These are phyloP conservation scores for Salmo trutta DNA, from an alignment of 2,797 vertebrate genomes.

Conservation along the genomic window DNA sequence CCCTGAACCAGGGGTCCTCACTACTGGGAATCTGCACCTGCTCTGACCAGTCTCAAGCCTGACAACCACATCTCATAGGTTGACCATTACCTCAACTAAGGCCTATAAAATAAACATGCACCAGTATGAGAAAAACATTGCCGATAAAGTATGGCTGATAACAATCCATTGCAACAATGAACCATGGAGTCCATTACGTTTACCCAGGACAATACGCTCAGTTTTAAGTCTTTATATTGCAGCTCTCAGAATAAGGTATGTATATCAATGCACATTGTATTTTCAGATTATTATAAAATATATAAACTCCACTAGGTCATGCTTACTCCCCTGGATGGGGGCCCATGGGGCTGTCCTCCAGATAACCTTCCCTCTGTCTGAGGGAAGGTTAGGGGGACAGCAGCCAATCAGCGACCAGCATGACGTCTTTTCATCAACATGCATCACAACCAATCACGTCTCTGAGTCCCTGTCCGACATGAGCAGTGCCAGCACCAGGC, in stretches of 20 bases:
- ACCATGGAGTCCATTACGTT: background rate
- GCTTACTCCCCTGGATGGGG: background rate
- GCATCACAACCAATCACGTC: conserved; percentile 48
- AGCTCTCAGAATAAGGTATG: background rate
- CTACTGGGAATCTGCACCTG: conserved; percentile 48
- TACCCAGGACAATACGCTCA: background rate
- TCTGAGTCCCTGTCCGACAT: conserved; percentile 51
- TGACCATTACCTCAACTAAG: background rate
- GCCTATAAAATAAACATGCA: background rate
- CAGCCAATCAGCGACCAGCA: conserved; percentile 54
- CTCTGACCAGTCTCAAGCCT: conserved; percentile 10
- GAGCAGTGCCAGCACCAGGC: conserved; percentile 43
- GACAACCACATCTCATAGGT: conserved; percentile 8
- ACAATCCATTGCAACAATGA: background rate
- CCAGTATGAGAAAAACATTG: background rate
- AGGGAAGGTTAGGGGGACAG: conserved; percentile 19
- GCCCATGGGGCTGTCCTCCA: conserved; percentile 36
- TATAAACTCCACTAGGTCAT: background rate
- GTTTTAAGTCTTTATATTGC: background rate
- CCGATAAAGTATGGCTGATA: background rate
- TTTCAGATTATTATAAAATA: background rate
- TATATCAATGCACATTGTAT: background rate
- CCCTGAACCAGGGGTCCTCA: conserved; percentile 31
- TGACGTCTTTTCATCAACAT: conserved; percentile 47
- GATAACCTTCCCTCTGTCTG: conserved; percentile 42